Conservation (phyloP, 1,140 invertebrate species). For the Drosophila guanche region DNA sequence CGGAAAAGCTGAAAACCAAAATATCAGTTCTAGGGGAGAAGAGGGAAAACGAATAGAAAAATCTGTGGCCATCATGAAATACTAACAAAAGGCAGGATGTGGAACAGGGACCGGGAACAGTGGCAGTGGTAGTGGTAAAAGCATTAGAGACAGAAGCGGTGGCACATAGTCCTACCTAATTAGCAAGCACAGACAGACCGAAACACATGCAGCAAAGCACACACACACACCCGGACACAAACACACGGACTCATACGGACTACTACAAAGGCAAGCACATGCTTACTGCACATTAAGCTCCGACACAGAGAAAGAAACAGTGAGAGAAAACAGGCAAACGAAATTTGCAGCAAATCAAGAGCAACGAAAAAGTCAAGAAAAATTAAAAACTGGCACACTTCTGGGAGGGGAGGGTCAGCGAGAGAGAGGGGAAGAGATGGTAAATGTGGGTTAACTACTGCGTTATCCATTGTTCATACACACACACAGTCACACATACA, state of each 20-base stretch:
- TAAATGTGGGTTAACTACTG: constrained; percentile 74
- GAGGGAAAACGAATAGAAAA: constrained; percentile 9
- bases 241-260: not conserved
- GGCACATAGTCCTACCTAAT: constrained; percentile 59
- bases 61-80: constrained; percentile 39
- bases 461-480: constrained; percentile 52
- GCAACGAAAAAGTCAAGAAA: constrained; percentile 67
- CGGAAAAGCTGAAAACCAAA: not conserved
- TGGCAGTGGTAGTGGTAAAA: constrained; percentile 17
- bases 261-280: constrained; percentile 29
- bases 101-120: no score
- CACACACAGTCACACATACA: constrained; percentile 11
- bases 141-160: constrained; percentile 11
- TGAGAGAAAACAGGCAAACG: constrained; percentile 20
- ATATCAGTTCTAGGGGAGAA: not conserved
- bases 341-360: constrained; percentile 69
- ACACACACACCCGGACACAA: constrained; percentile 8
- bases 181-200: constrained; percentile 36
- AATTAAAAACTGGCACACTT: constrained; percentile 53
- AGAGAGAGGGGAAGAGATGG: constrained; percentile 11
- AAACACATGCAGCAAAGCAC: not conserved
- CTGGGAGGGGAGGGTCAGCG: not conserved
- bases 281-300: constrained; percentile 47
- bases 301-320: not conserved
- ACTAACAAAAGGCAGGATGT: not conserved